phyloP scores from a whole-genome alignment of 1,140 invertebrate genomes.

The Oedothorax gibbosus region DNA sequence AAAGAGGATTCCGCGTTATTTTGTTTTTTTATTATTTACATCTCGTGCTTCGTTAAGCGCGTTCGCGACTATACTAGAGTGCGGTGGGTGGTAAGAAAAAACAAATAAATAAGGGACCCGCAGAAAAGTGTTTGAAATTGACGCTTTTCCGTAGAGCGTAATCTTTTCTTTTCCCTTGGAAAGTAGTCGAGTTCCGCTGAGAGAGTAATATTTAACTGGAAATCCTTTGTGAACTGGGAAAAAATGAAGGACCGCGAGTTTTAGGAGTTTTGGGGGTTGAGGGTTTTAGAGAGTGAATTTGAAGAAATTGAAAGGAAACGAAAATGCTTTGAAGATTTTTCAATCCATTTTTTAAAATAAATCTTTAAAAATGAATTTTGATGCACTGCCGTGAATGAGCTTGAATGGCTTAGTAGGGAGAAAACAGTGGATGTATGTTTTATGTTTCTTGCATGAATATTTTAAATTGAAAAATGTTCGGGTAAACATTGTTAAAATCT shows the following conservation, averaged over 20 bases:
- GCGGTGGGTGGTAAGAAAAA: conserved; percentile 3
- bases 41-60: conserved; percentile 41
- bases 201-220: conserved; percentile 48
- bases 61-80: background rate
- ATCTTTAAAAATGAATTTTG: no score
- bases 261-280: conserved; percentile 19
- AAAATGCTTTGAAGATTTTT: no score
- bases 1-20: no score
- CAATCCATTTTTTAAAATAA: no score
- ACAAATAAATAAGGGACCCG: conserved; percentile 21
- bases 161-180: conserved; percentile 26
- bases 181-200: conserved; percentile 33
- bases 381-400: no score
- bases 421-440: no score
- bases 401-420: no score
- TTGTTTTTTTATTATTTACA: conserved; percentile 17
- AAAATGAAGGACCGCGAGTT: background rate
- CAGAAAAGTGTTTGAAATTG: conserved; percentile 14
- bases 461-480: no score
- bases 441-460: no score
- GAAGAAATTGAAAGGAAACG: conserved; percentile 7
- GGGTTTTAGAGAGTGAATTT: conserved; percentile 20
- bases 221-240: conserved; percentile 34
- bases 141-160: conserved; percentile 17
- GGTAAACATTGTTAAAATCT: no score